Percentiles rank a stretch among this genome's conserved stretches.
Conservation (phyloP, 2,113 vertebrate genomes). For the Epinephelus moara region DNA sequence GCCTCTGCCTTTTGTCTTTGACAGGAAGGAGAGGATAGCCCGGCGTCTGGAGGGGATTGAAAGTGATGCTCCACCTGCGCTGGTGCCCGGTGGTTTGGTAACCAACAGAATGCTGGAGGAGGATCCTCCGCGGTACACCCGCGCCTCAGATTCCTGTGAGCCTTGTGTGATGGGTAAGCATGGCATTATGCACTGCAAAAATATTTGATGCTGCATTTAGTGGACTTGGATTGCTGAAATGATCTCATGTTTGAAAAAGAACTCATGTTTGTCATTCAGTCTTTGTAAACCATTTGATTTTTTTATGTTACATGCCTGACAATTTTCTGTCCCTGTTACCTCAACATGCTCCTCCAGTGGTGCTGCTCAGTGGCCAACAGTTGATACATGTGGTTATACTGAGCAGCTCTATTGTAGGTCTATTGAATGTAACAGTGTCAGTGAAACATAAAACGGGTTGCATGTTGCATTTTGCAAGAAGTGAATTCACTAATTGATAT, state of each 20-base stretch:
- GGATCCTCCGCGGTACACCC: constrained; percentile 93
- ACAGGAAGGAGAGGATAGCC: constrained; percentile 96
- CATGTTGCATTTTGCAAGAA: constrained; percentile 24
- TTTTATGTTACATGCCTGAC: neutral
- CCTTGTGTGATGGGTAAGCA: constrained; percentile 88
- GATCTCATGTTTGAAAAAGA: neutral
- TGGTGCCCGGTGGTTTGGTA: constrained; percentile 90
- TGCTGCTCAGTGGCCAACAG: neutral
- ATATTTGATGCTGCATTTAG: neutral
- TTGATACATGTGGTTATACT: neutral
- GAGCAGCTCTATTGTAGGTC: neutral
- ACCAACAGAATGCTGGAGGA: constrained; percentile 94
- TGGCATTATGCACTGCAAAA: neutral
- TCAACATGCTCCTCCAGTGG: neutral
- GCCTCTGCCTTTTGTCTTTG: constrained; percentile 1
- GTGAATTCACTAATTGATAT: neutral
- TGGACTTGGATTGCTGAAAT: neutral
- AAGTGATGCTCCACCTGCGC: constrained; percentile 90
- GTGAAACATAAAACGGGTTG: neutral
- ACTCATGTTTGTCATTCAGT: neutral
- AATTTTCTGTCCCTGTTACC: neutral
- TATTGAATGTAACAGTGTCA: neutral
- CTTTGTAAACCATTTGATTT: neutral
- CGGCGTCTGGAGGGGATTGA: constrained; percentile 96
- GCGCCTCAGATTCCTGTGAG: constrained; percentile 92